Evolutionary conservation across 2,888 invertebrate species (phyloP).

Genomic region (Heteromurus nitidus): DNA sequence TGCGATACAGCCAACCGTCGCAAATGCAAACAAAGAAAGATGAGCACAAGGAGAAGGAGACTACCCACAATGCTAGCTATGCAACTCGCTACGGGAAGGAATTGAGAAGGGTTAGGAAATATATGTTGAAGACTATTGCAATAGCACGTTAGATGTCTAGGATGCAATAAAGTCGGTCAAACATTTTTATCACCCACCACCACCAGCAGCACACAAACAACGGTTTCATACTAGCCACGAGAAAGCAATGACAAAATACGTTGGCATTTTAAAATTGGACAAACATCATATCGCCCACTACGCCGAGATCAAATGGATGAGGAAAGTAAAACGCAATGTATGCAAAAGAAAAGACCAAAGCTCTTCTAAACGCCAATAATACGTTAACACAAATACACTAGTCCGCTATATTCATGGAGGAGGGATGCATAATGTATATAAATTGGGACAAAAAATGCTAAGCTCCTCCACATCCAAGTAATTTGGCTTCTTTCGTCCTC

Average conservation of each 20-base stretch:
- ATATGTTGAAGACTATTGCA: too few relatives aligned
- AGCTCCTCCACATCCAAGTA: conserved; percentile 35
- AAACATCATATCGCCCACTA: conserved; percentile 19
- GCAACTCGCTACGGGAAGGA: too few relatives aligned
- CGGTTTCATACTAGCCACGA: too few relatives aligned
- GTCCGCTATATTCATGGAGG: neutral
- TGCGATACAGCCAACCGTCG: too few relatives aligned
- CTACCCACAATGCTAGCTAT: too few relatives aligned
- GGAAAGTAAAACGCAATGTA: neutral
- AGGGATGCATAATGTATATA: conserved; percentile 10
- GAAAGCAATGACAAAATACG: neutral
- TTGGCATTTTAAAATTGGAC: neutral
- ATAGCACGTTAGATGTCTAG: too few relatives aligned
- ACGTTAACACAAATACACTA: neutral
- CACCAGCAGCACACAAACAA: neutral
- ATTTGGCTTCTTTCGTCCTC: conserved; percentile 41
- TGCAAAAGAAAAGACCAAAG: neutral
- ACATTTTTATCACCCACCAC: conserved; percentile 10
- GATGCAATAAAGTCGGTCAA: conserved; percentile 28
- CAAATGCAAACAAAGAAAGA: too few relatives aligned
- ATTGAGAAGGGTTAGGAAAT: too few relatives aligned
- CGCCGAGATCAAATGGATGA: neutral
- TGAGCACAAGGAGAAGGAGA: too few relatives aligned
- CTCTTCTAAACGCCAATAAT: conserved; percentile 16
- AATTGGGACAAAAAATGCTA: conserved; percentile 38